Base-by-base conservation (phyloP, 1,140 invertebrate species). In the Bombus superbus region DNA sequence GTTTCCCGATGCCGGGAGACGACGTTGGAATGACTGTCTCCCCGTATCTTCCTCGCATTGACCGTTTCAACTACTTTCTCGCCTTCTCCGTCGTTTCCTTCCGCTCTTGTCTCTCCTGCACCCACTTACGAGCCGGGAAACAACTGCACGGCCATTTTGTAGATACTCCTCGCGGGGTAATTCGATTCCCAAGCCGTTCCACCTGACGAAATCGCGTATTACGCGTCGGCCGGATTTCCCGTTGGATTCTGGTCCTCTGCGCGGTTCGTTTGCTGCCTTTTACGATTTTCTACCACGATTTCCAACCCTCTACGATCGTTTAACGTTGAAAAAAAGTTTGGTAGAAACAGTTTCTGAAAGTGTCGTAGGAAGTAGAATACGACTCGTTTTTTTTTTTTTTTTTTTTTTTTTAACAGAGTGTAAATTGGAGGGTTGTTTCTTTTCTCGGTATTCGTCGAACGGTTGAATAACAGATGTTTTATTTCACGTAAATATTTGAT, bases 121-220 rank as follows among this genome's bases (percentile, higher is more conserved):
- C 32, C 82, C 22, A 35, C 35, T 22, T 53, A 53, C 64, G 47
- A 15, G n/a, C 75, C 47, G 18, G 57, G 25, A 57, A 85, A 85
- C 87, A 86, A 86, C 87, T 89, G 75, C 80, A 71, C 69, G 66
- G 38, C 81, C 84, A 83, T 89, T 89, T 85, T 74, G 40, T 80
- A 80, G 87, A 83, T 80, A 89, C 84, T 88, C 74, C 72, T 86
- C 84, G 84, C 72, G 72, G 83, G 76, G 73, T 89, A 89, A 89
- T 85, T 89, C 47, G 71, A 86, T 85, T 89, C 82, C 32, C 83
- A 53, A 53, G 47, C 47, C 47, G 47, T 88, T 88, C 75, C 69
- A 80, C 76, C 81, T 83, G 80, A 86, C 84, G 69, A 77, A 80
- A 86, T 83, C 76, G 84, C 74, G 47, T 82, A 79, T 88, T 86